These are phyloP conservation scores for Caenorhabditis latens DNA, from an alignment of 1,140 invertebrate species.

Conservation along the genomic window DNA sequence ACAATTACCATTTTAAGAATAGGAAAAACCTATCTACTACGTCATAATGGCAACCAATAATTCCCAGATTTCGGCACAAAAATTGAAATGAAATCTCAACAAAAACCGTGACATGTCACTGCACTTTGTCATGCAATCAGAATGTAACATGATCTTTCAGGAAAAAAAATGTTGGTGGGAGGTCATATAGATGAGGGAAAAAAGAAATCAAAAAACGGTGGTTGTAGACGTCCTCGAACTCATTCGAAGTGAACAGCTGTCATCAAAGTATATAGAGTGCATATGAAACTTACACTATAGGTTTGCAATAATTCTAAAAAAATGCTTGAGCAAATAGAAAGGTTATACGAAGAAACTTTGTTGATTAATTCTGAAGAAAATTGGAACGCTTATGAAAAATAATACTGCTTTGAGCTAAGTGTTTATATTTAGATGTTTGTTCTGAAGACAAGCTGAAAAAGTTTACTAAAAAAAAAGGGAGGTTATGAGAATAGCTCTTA, in stretches of 20 bases:
- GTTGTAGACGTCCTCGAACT: neutral
- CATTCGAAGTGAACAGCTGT: neutral
- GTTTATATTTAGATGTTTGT: too few relatives aligned
- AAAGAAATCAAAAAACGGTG: neutral
- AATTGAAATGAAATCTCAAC: too few relatives aligned
- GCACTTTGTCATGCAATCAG: slow-evolving; percentile 37
- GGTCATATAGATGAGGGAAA: neutral
- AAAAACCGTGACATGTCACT: neutral
- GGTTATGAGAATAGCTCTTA: too few relatives aligned
- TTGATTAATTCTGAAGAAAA: too few relatives aligned
- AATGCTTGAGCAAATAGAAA: too few relatives aligned
- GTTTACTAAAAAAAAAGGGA: too few relatives aligned
- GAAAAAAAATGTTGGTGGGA: neutral
- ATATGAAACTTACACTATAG: neutral
- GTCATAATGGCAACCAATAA: neutral
- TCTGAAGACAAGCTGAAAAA: too few relatives aligned
- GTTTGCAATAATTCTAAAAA: neutral
- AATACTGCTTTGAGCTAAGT: too few relatives aligned
- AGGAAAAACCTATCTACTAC: neutral
- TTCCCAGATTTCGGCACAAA: neutral
- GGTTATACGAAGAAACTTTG: too few relatives aligned
- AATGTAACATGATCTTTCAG: slow-evolving; percentile 3
- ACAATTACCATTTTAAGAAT: neutral
- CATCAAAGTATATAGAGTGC: neutral
- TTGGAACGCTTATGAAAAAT: too few relatives aligned